phyloP scores from a whole-genome alignment of 1,140 invertebrate genomes.

The Eufriesea mexicana region DNA sequence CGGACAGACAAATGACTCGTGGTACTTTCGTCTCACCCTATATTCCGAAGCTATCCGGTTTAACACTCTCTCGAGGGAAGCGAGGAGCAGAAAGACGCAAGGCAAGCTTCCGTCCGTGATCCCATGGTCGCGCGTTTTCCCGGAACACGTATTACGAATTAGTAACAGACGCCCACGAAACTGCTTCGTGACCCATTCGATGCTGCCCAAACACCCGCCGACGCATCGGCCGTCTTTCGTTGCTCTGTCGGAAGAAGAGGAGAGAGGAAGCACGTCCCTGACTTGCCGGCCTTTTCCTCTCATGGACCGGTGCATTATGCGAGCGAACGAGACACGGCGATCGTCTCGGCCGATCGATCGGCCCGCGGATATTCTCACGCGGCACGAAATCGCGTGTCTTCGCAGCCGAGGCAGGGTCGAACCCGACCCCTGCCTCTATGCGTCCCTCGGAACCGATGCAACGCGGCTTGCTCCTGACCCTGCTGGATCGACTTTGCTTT shows the following conservation, averaged over 20 bases:
- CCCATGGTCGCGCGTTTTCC: background rate
- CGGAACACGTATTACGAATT: background rate
- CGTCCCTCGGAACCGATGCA: background rate
- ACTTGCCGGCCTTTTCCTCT: background rate
- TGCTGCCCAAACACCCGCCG: background rate
- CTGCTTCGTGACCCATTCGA: background rate
- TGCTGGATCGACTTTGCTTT: no score
- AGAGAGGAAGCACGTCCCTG: background rate
- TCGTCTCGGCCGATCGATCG: background rate
- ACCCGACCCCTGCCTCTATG: no score
- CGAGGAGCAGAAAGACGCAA: background rate
- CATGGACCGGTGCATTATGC: conserved; percentile 7
- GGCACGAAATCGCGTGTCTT: background rate
- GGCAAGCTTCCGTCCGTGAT: background rate
- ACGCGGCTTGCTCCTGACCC: no score
- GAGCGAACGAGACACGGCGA: background rate
- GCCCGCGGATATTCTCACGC: no score
- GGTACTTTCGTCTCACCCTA: no score
- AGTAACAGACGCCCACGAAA: conserved; percentile 3
- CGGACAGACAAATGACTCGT: no score
- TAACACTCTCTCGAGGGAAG: no score
- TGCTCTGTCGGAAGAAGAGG: background rate
- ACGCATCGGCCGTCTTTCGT: background rate
- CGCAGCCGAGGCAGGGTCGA: background rate
- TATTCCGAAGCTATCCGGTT: no score